Evolutionary conservation across 2,888 invertebrate genomes (phyloP).

Genomic region (Pollenia amentaria): DNA sequence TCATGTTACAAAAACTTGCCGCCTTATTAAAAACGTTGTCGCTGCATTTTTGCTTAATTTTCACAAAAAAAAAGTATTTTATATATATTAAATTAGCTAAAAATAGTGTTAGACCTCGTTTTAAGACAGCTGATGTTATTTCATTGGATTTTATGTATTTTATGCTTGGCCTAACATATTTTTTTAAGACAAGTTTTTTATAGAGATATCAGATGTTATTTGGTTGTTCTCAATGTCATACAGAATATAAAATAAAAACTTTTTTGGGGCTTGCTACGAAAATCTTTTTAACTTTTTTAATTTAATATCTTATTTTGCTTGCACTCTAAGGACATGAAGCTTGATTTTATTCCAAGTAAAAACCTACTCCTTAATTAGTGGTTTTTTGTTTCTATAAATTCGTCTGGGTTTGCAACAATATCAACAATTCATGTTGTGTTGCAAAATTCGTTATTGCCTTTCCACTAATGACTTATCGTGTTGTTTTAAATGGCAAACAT

Average conservation of each 20-base stretch:
- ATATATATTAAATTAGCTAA: not conserved
- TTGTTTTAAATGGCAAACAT: constrained; percentile 51
- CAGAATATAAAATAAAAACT: no score
- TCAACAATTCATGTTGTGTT: constrained; percentile 5
- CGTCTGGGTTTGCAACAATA: not conserved
- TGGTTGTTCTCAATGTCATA: no score
- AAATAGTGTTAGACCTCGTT: not conserved
- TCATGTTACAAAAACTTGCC: constrained; percentile 25
- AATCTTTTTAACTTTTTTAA: not conserved
- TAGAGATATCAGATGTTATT: no score
- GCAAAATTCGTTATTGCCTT: constrained; percentile 5
- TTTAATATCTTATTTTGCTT: not conserved
- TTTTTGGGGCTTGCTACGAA: not conserved
- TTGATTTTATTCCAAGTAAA: not conserved
- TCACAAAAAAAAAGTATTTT: not conserved
- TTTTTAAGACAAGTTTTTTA: not conserved
- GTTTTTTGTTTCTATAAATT: not conserved
- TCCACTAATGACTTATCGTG: constrained; percentile 50
- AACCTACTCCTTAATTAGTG: not conserved
- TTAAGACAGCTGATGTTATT: constrained; percentile 21
- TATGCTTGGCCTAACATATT: not conserved
- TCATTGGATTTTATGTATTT: constrained; percentile 17
- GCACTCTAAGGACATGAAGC: constrained; percentile 1
- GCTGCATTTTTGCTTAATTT: not conserved
- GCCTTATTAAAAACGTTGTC: constrained; percentile 7